Evolutionary conservation across 2,797 vertebrate genomes (phyloP), one percentile per base, ranked within the genome.

Genomic region (Zenarchopterus dispar): DNA sequence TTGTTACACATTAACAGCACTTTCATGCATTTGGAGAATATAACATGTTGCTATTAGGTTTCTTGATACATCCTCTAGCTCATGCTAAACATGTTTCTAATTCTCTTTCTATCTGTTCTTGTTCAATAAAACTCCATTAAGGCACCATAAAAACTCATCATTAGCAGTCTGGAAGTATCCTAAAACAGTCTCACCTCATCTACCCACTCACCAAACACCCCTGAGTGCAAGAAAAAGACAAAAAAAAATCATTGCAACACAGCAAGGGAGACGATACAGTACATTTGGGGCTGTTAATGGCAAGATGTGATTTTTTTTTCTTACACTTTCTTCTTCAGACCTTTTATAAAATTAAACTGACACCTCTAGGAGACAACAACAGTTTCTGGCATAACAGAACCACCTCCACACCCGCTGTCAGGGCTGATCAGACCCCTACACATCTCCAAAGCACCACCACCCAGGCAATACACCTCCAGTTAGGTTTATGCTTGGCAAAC

Each of bases 341-440:
- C 71, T 73, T 72, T 79, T 72, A 73, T 59, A 78, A 67, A 85
- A 82, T 76, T 69, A 77, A 78, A 67, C 54, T 22, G 39, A 80
- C 85, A 81, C 84, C 75, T 87, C 71, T 28, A 33, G 17, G 59
- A 86, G 82, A 82, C 61, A 83, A 77, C 83, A 73, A 88, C 81
- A 42, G 56, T 82, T 87, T 69, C 66, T 85, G 77, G 75, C 84
- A 81, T 74, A 61, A 63, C 75, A 85, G 78, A 88, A 75, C 86
- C 89, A 80, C 88, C 88, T 85, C 85, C 89, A 81, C 86, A 89
- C 86, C 82, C 49, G 72, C 89, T 89, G 89, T 89, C 84, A 77
- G 52, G 16, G 57, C 67, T 67, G 61, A 84, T 85, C 80, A 88
- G 71, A 84, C 79, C 81, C 77, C 43, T 58, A 39, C 63, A 78